phyloP scores from a whole-genome alignment of 2,888 invertebrate species.

The Sinopyrophorus schimmeli region DNA sequence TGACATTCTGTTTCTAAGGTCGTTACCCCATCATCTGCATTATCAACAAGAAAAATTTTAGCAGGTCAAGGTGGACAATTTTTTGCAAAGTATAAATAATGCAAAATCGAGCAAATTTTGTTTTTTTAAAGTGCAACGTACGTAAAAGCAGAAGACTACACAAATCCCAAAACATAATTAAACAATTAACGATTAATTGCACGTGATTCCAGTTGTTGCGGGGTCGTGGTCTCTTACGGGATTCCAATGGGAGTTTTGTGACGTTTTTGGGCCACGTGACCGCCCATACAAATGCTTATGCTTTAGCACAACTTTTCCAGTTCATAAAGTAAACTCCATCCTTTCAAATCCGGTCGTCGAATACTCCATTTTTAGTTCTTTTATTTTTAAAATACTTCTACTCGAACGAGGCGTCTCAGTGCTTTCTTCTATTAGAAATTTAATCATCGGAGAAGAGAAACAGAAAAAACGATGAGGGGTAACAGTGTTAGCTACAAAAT shows the following conservation, averaged over 20 bases:
- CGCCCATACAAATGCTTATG: slow-evolving; percentile 24
- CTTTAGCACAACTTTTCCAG: slow-evolving; percentile 30
- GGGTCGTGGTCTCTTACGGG: slow-evolving; percentile 26
- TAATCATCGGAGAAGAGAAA: too few relatives aligned
- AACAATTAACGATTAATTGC: slow-evolving; percentile 26
- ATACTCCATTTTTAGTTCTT: not conserved
- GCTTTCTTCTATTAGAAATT: too few relatives aligned
- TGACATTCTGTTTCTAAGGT: too few relatives aligned
- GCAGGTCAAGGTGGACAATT: too few relatives aligned
- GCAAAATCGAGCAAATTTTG: too few relatives aligned
- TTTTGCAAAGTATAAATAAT: too few relatives aligned
- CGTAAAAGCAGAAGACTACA: slow-evolving; percentile 4
- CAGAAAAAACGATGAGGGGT: slow-evolving; percentile 16
- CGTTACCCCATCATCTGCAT: too few relatives aligned
- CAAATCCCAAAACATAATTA: slow-evolving; percentile 9
- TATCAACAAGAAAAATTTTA: too few relatives aligned
- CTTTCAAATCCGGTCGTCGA: slow-evolving; percentile 14
- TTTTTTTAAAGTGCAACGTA: too few relatives aligned
- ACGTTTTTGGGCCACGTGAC: slow-evolving; percentile 28
- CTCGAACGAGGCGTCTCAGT: not conserved
- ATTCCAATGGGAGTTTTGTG: slow-evolving; percentile 25
- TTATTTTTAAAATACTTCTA: not conserved
- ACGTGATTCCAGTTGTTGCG: slow-evolving; percentile 29
- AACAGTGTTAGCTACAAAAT: slow-evolving; percentile 18
- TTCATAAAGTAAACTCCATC: slow-evolving; percentile 19